Evolutionary conservation across 1,140 invertebrate species (phyloP).

Genomic region (Ylistrum balloti): DNA sequence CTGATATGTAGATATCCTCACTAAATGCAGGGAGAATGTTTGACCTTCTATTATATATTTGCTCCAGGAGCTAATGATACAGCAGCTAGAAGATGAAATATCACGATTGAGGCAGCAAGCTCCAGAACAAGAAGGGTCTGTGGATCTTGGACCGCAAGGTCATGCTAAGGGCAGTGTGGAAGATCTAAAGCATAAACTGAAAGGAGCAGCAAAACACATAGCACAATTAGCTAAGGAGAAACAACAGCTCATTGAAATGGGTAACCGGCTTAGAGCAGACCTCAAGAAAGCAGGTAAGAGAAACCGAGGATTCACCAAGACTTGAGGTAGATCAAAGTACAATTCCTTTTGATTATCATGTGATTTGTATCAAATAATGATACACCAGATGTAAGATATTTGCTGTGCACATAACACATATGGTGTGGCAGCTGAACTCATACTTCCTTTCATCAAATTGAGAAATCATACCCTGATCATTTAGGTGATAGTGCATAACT

Average conservation of each 20-base stretch:
- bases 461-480: too few species aligned
- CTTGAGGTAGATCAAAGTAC: too few species aligned
- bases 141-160: not conserved
- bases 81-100: conserved; percentile 81
- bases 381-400: too few species aligned
- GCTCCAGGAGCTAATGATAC: conserved; percentile 80
- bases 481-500: too few species aligned
- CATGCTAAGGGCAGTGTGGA: conserved; percentile 50
- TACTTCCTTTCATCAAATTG: too few species aligned
- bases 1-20: too few species aligned
- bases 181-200: conserved; percentile 75
- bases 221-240: conserved; percentile 78
- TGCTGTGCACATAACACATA: too few species aligned
- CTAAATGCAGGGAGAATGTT: too few species aligned
- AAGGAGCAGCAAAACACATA: conserved; percentile 76
- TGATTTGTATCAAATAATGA: too few species aligned
- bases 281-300: conserved; percentile 74
- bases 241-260: conserved; percentile 80
- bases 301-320: too few species aligned
- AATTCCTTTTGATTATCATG: too few species aligned
- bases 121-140: conserved; percentile 45
- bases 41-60: not conserved
- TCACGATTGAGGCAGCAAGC: conserved; percentile 67
- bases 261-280: conserved; percentile 80
- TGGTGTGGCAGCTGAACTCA: too few species aligned